These are phyloP conservation scores for Gryon sp. DNA, from an alignment of 1,140 invertebrate species.

Conservation along the genomic window DNA sequence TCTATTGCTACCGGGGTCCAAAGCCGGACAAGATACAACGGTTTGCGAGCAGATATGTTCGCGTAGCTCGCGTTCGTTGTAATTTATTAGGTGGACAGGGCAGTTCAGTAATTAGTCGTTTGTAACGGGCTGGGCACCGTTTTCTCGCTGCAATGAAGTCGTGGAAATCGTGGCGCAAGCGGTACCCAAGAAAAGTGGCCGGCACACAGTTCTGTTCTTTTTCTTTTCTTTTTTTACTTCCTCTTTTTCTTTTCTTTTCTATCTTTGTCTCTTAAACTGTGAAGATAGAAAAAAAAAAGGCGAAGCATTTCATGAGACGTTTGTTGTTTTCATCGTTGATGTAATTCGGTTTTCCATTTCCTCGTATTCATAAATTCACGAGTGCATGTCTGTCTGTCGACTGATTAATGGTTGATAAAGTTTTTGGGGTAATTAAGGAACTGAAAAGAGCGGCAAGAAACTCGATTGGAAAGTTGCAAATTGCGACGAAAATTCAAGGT, in stretches of 20 bases:
- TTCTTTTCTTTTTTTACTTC: constrained; percentile 41
- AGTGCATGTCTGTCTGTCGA: neutral
- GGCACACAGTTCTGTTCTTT: no score
- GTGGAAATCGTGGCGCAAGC: constrained; percentile 65
- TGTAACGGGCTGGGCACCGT: constrained; percentile 64
- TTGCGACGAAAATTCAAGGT: no score
- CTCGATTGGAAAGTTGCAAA: no score
- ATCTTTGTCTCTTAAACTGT: no score
- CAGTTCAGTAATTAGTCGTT: constrained; percentile 72
- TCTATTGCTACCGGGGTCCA: constrained; percentile 51
- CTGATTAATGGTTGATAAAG: constrained; percentile 19
- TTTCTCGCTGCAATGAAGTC: constrained; percentile 62
- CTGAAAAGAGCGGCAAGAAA: no score
- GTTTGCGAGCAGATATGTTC: constrained; percentile 41
- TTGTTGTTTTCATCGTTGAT: no score
- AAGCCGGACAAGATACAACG: constrained; percentile 35
- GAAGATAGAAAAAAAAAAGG: no score
- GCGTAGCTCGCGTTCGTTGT: constrained; percentile 51
- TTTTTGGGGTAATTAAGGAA: constrained; percentile 27
- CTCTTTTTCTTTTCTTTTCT: no score
- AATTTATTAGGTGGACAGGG: constrained; percentile 69
- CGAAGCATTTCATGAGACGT: no score
- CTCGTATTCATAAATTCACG: constrained; percentile 30
- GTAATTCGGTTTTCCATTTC: constrained; percentile 23
- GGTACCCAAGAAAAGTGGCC: constrained; percentile 26